Percentiles rank a stretch among this genome's conserved stretches.
Conservation (phyloP, 2,888 invertebrate species). For the Drosophila peninsularis region DNA sequence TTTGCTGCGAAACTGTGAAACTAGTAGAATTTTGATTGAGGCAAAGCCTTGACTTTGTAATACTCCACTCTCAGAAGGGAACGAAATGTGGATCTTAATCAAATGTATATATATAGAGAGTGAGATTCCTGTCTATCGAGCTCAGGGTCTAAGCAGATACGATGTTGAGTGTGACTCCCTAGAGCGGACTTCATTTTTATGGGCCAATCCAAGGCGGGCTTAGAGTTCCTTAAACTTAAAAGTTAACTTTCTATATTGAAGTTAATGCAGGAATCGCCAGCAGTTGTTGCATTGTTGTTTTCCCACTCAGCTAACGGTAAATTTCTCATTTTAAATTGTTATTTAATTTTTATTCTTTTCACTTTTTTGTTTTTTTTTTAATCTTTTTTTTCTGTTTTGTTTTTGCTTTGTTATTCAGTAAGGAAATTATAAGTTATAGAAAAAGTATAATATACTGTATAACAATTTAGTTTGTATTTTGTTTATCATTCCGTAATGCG, state of each 20-base stretch:
- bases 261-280: neutral
- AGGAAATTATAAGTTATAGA: conserved; percentile 84
- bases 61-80: too few species aligned
- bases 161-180: too few species aligned
- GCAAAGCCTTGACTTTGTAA: too few species aligned
- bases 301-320: neutral
- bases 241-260: neutral
- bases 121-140: too few species aligned
- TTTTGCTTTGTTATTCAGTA: conserved; percentile 76
- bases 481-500: conserved; percentile 49
- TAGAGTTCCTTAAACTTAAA: too few species aligned
- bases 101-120: too few species aligned
- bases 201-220: neutral
- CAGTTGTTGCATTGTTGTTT: neutral
- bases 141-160: too few species aligned
- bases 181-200: neutral
- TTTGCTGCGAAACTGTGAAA: too few species aligned
- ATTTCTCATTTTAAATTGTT: conserved; percentile 65
- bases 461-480: conserved; percentile 79
- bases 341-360: conserved; percentile 73
- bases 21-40: too few species aligned
- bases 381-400: conserved; percentile 22
- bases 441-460: conserved; percentile 84
- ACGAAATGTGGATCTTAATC: too few species aligned
- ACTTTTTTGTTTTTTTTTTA: conserved; percentile 54